Evolutionary conservation across 1,140 invertebrate genomes (phyloP).

Genomic region (Atta cephalotes): DNA sequence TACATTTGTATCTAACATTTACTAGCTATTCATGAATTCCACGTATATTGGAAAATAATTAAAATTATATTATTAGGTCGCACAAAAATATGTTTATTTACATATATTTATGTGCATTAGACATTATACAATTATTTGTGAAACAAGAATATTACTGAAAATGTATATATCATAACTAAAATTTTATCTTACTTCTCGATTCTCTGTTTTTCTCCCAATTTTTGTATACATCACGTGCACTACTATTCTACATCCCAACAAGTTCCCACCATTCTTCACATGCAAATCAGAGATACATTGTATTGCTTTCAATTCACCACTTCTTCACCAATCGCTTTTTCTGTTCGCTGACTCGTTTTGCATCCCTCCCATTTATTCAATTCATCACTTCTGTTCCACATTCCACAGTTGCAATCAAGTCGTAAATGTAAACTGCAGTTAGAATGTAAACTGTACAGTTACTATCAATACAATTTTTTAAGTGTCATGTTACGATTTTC

Average conservation of each 20-base stretch:
- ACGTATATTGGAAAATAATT: background rate
- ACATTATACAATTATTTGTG: background rate
- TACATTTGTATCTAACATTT: background rate
- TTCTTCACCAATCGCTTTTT: slow-evolving; percentile 30
- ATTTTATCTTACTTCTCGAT: slow-evolving; percentile 8
- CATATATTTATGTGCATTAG: too few relatives aligned
- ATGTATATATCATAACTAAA: background rate
- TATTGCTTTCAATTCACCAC: slow-evolving; percentile 51
- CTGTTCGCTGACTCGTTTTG: background rate
- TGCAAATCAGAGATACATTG: slow-evolving; percentile 51
- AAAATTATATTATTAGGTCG: slow-evolving; percentile 3
- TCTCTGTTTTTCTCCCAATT: background rate
- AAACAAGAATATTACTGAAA: background rate
- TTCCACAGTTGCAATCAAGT: background rate
- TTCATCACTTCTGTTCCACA: slow-evolving; percentile 5
- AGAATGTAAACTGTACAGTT: background rate
- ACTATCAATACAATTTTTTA: slow-evolving; percentile 17
- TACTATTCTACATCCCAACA: slow-evolving; percentile 5
- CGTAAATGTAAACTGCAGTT: background rate
- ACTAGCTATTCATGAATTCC: background rate
- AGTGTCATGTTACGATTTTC: background rate
- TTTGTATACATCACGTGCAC: slow-evolving; percentile 6
- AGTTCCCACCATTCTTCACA: slow-evolving; percentile 42
- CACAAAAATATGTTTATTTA: background rate
- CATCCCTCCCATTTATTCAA: slow-evolving; percentile 27